phyloP scores from a whole-genome alignment of 2,797 vertebrate species.

The Anabas testudineus region DNA sequence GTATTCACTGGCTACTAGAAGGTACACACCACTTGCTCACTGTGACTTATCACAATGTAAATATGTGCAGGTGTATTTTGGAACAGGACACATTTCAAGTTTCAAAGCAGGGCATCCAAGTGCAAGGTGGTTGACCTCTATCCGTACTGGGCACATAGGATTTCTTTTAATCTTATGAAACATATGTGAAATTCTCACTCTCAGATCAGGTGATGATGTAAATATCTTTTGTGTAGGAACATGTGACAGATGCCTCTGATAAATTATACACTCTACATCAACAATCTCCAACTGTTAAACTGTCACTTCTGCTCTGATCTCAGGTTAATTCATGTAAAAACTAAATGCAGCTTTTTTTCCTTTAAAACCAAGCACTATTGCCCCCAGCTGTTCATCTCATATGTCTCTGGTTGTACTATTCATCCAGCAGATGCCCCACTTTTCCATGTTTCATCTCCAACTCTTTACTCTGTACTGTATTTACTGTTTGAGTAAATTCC shows the following conservation, averaged over 20 bases:
- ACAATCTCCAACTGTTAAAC: not conserved
- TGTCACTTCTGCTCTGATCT: not conserved
- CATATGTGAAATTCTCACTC: not conserved
- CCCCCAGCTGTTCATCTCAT: not conserved
- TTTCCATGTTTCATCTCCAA: not conserved
- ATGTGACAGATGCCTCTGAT: not conserved
- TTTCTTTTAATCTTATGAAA: not conserved
- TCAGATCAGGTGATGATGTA: not conserved
- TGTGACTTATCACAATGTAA: conserved; percentile 4
- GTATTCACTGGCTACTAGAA: not conserved
- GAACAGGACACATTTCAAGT: not conserved
- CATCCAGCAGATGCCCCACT: not conserved
- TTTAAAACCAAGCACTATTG: not conserved
- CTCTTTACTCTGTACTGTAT: not conserved
- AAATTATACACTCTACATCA: not conserved
- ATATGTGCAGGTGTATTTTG: not conserved
- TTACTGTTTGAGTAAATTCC: not conserved
- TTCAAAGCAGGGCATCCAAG: not conserved
- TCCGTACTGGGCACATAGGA: not conserved
- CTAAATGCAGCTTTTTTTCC: not conserved
- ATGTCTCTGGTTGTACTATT: not conserved
- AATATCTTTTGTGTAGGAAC: not conserved
- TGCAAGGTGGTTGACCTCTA: not conserved
- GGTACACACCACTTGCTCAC: not conserved
- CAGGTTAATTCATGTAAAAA: not conserved